Evolutionary conservation across 2,797 vertebrate species (phyloP).

Genomic region (Selene dorsalis): DNA sequence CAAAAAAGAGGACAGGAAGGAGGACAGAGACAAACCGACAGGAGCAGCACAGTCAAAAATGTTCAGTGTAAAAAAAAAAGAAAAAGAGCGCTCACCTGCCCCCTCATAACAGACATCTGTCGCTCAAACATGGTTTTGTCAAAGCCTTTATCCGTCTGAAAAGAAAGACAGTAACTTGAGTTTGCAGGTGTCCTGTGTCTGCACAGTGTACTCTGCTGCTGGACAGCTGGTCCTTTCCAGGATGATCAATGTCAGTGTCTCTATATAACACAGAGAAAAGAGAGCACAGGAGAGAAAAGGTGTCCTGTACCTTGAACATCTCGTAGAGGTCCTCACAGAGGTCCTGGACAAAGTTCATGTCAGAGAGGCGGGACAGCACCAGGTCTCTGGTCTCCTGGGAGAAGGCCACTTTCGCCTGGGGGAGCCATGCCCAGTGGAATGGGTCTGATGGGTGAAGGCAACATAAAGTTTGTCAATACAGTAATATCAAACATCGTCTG

Average conservation of each 20-base stretch:
- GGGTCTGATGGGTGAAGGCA: slow-evolving; percentile 85
- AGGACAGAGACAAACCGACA: not conserved
- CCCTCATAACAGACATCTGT: slow-evolving; percentile 99
- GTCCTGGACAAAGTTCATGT: slow-evolving; percentile 99
- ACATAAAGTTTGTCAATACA: not conserved
- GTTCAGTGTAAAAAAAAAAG: not conserved
- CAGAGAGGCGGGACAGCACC: slow-evolving; percentile 92
- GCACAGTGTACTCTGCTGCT: not conserved
- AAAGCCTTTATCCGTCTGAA: slow-evolving; percentile 93
- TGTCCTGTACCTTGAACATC: slow-evolving; percentile 89
- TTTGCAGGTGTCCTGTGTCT: slow-evolving; percentile 7
- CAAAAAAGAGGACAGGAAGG: not conserved
- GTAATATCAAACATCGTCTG: not conserved
- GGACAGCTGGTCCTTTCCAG: not conserved
- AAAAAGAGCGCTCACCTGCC: slow-evolving; percentile 87
- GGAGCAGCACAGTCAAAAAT: not conserved
- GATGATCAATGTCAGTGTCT: not conserved
- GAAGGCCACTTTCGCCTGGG: slow-evolving; percentile 96
- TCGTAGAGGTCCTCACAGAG: slow-evolving; percentile 98
- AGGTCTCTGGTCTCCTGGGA: slow-evolving; percentile 94
- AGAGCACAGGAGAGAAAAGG: not conserved
- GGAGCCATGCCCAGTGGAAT: slow-evolving; percentile 98
- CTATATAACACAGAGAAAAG: not conserved
- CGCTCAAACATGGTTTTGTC: slow-evolving; percentile 96
- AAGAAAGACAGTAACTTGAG: not conserved